phyloP scores from a whole-genome alignment of 2,888 invertebrate species.

The Mayetiola destructor region DNA sequence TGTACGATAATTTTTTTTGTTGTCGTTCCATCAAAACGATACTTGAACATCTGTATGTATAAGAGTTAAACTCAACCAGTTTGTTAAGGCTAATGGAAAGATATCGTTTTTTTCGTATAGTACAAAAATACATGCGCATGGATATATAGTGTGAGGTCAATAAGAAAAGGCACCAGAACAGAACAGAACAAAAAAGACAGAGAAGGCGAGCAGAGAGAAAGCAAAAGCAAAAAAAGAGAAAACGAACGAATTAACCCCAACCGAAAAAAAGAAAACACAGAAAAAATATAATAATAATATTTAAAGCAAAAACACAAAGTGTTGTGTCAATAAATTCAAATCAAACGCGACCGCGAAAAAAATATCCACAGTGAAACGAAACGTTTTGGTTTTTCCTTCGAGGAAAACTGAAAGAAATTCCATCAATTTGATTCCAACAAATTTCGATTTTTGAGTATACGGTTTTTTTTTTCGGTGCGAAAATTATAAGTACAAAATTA shows the following conservation, averaged over 20 bases:
- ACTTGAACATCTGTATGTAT: conserved; percentile 13
- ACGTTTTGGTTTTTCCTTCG: too few relatives aligned
- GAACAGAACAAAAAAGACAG: background rate
- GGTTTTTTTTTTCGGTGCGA: too few relatives aligned
- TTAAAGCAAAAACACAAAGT: too few relatives aligned
- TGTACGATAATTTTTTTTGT: background rate
- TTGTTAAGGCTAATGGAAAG: conserved; percentile 12
- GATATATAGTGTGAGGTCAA: conserved; percentile 1
- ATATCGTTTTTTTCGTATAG: background rate
- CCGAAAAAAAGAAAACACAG: background rate
- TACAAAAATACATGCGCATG: conserved; percentile 10
- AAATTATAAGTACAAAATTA: too few relatives aligned
- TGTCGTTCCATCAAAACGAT: conserved; percentile 21
- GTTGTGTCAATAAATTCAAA: background rate
- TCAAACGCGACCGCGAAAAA: background rate
- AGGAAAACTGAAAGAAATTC: too few relatives aligned
- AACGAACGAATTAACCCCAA: background rate
- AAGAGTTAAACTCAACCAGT: conserved; percentile 14
- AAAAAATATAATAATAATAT: too few relatives aligned
- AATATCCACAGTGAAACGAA: background rate
- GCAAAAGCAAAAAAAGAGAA: background rate
- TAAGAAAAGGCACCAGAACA: background rate
- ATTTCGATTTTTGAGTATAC: too few relatives aligned
- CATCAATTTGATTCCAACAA: too few relatives aligned
- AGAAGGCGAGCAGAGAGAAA: background rate